Evolutionary conservation across 2,888 invertebrate genomes (phyloP), one percentile per base, ranked within the genome.

Genomic region (Megamerina dolium): DNA sequence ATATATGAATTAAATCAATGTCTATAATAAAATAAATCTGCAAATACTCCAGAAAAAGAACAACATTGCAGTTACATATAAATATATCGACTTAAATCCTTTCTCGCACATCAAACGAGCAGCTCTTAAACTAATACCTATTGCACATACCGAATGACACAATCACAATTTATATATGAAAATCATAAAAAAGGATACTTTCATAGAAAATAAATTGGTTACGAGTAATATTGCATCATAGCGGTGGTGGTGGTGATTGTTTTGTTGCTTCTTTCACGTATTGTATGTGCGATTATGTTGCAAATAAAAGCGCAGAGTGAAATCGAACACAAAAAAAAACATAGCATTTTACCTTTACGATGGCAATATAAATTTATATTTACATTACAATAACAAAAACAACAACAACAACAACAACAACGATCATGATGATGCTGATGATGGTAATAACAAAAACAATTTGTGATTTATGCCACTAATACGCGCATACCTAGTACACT

Each of bases 311-410:
- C n/a, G 23, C n/a, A n/a, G n/a, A n/a, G n/a, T n/a, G n/a, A n/a
- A n/a, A n/a, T 19, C 21, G 14, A n/a, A 21, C 14, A 3, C n/a
- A 13, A 12, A 10, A 19, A 36, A 16, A 23, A 8, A 10, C 10
- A 10, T 10, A 23, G 8, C 6, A 20, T 31, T 53, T 53, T 54
- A 63, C 60, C 61, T 61, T 60, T 61, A 60, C 63, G 60, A 61
- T 59, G 57, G 53, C 60, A 59, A 63, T 60, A 61, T 60, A 60
- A 60, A 61, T 62, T 62, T 60, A 63, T 62, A 60, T 60, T 58
- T 61, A 49, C 61, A 62, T 60, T 62, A 58, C 59, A 60, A 60
- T 54, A 60, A 60, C 55, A 14, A 23, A 4, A 33, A 46, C 21
- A 38, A 30, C 23, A 26, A 43, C 12, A 21, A 38, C 17, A 12